Evolutionary conservation across 2,113 vertebrate species (phyloP).

Genomic region (Paramormyrops kingsleyae): DNA sequence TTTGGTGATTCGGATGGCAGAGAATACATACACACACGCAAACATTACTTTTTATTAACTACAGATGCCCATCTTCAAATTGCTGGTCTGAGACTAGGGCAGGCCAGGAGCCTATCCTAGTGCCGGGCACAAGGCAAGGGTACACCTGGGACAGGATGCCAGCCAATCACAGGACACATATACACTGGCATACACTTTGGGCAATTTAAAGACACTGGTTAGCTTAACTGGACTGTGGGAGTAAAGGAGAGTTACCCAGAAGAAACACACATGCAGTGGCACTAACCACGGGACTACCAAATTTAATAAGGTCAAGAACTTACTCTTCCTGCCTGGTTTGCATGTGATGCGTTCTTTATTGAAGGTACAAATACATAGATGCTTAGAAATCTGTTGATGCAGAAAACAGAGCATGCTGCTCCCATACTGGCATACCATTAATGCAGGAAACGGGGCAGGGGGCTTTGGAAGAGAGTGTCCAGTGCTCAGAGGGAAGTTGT

Average conservation of each 20-base stretch:
- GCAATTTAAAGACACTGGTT: neutral
- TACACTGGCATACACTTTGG: neutral
- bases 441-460: neutral
- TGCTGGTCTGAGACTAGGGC: neutral
- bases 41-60: neutral
- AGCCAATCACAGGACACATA: neutral
- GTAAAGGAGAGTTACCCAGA: neutral
- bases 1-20: neutral
- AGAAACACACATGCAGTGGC: neutral
- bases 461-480: neutral
- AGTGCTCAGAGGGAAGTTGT: neutral
- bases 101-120: neutral
- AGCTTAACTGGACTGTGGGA: neutral
- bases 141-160: neutral
- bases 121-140: neutral
- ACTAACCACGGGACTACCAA: neutral
- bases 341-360: neutral
- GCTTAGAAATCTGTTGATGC: neutral
- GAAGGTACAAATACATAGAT: neutral
- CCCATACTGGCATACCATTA: neutral
- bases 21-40: neutral
- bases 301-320: neutral
- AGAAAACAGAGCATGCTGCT: neutral
- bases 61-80: neutral
- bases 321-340: neutral